Conservation (phyloP, 2,113 vertebrate species). For the Gorsachius goisagi region DNA sequence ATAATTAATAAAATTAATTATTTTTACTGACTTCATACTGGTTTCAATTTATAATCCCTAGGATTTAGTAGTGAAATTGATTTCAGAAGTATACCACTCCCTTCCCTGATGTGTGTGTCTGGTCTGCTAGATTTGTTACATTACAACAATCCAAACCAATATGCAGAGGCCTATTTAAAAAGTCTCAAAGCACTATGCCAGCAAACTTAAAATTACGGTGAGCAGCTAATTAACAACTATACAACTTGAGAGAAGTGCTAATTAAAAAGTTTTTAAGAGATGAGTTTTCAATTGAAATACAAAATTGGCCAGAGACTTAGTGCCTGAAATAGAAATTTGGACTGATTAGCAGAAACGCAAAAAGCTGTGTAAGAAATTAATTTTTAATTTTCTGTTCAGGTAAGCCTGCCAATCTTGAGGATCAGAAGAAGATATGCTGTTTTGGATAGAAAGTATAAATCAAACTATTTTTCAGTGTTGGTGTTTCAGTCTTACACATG, state of each 20-base stretch:
- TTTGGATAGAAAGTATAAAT: background rate
- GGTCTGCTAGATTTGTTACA: background rate
- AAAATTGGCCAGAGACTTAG: background rate
- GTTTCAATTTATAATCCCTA: background rate
- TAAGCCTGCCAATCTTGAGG: background rate
- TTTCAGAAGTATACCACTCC: background rate
- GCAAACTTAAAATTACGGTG: conserved; percentile 27
- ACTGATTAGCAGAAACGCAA: background rate
- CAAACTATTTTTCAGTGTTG: background rate
- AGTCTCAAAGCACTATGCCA: background rate
- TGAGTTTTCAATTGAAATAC: conserved; percentile 42
- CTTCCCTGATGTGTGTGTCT: background rate
- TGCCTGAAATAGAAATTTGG: conserved; percentile 18
- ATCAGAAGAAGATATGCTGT: background rate
- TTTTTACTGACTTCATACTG: background rate
- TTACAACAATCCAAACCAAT: background rate
- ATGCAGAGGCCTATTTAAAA: background rate
- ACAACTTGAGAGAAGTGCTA: conserved; percentile 43
- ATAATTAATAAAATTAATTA: background rate
- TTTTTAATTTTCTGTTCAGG: background rate
- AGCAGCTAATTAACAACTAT: conserved; percentile 54
- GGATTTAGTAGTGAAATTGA: background rate
- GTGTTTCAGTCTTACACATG: background rate
- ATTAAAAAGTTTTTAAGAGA: conserved; percentile 53
- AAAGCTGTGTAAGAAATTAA: background rate